These are phyloP conservation scores for Heteractis magnifica DNA, from an alignment of 92 coral and sea anemone species.

Conservation along the genomic window DNA sequence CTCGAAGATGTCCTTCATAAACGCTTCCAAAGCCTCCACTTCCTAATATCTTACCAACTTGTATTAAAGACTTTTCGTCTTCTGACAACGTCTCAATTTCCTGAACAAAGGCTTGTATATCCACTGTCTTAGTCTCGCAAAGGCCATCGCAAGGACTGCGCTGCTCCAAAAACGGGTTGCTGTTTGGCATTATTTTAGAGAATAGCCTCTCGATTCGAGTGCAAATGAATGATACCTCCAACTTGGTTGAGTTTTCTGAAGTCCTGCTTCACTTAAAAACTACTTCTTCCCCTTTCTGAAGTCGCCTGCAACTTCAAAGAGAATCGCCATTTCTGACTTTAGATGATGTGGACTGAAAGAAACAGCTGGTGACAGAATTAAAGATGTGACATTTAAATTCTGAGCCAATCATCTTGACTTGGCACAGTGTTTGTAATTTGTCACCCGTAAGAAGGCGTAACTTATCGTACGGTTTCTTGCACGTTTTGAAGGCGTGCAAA, in stretches of 20 bases:
- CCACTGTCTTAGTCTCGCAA: slow-evolving; percentile 65
- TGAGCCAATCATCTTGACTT: slow-evolving; percentile 73
- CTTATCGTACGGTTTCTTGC: slow-evolving; percentile 47
- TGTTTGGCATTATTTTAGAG: slow-evolving; percentile 54
- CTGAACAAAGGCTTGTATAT: slow-evolving; percentile 68
- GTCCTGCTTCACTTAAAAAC: slow-evolving; percentile 74
- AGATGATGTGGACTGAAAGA: slow-evolving; percentile 63
- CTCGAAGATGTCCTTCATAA: slow-evolving; percentile 78
- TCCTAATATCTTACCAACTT: slow-evolving; percentile 75
- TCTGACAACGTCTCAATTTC: slow-evolving; percentile 80
- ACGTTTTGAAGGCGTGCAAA: slow-evolving; percentile 59
- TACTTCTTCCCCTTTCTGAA: slow-evolving; percentile 40
- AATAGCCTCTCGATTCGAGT: slow-evolving; percentile 54
- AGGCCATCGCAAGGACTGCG: slow-evolving; percentile 59
- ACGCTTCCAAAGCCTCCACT: slow-evolving; percentile 98
- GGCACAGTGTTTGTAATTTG: slow-evolving; percentile 54
- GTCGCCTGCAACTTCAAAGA: slow-evolving; percentile 93
- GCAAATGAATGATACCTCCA: slow-evolving; percentile 20
- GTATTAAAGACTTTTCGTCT: slow-evolving; percentile 73
- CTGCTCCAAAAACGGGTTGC: slow-evolving; percentile 48
- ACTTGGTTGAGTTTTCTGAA: slow-evolving; percentile 29
- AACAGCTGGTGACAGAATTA: slow-evolving; percentile 73
- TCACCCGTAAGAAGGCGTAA: slow-evolving; percentile 87
- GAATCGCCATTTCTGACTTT: slow-evolving; percentile 50
- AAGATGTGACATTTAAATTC: slow-evolving; percentile 62